These are phyloP conservation scores for Archips crataeganus DNA, from an alignment of 2,888 invertebrate genomes.

Conservation along the genomic window DNA sequence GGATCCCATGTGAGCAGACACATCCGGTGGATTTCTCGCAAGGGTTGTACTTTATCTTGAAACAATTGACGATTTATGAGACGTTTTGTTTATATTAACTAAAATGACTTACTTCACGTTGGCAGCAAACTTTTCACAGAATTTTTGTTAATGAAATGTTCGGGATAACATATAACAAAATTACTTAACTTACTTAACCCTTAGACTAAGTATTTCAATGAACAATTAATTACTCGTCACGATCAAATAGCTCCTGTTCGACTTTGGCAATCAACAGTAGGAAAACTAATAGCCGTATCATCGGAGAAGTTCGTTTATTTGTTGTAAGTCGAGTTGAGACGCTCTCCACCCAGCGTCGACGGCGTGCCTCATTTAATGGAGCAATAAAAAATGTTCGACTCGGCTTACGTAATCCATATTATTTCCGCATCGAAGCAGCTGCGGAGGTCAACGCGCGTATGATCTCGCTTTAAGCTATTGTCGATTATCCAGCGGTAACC, in stretches of 20 bases:
- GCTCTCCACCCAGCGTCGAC: slow-evolving; percentile 77
- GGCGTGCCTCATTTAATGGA: slow-evolving; percentile 83
- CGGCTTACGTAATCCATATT: slow-evolving; percentile 83
- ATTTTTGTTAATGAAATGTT: background rate
- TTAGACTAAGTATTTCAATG: slow-evolving; percentile 16
- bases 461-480: slow-evolving; percentile 54
- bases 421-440: slow-evolving; percentile 80
- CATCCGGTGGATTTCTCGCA: slow-evolving; percentile 73
- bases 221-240: slow-evolving; percentile 47
- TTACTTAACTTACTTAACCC: no score
- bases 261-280: slow-evolving; percentile 68
- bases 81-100: background rate
- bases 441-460: slow-evolving; percentile 74
- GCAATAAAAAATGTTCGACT: slow-evolving; percentile 85
- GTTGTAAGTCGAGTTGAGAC: slow-evolving; percentile 57
- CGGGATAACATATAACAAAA: background rate
- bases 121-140: background rate
- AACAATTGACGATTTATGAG: slow-evolving; percentile 56
- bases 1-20: slow-evolving; percentile 79
- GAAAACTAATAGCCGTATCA: slow-evolving; percentile 69
- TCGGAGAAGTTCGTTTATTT: slow-evolving; percentile 73
- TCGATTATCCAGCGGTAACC: slow-evolving; percentile 26
- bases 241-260: slow-evolving; percentile 62
- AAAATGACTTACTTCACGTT: background rate
- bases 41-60: slow-evolving; percentile 50